A percentile compares a stretch with the other conserved stretches of the same genome.
phyloP scores from a whole-genome alignment of 2,113 vertebrate species.

The Micromys minutus region DNA sequence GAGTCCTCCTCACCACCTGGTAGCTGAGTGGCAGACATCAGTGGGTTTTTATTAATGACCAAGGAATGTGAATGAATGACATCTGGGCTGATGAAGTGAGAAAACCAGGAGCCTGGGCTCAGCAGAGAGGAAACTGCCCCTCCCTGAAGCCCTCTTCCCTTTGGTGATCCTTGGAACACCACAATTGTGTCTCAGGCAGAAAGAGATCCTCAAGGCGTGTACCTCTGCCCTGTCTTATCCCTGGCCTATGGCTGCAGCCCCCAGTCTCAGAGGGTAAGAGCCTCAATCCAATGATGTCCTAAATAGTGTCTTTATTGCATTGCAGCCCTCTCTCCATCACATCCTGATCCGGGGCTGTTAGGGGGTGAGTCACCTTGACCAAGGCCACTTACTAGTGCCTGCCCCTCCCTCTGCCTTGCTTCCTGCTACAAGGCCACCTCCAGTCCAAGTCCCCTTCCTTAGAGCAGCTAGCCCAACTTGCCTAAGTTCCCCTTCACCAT shows the following conservation, averaged over 20 bases:
- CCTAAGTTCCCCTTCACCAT: too few relatives aligned
- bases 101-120: neutral
- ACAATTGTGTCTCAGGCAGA: neutral
- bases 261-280: neutral
- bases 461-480: neutral
- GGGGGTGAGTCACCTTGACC: neutral
- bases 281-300: neutral
- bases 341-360: neutral
- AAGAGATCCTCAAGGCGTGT: neutral
- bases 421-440: neutral
- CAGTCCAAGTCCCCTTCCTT: neutral
- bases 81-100: neutral
- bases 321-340: neutral
- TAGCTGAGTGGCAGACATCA: neutral
- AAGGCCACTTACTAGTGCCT: fast-evolving
- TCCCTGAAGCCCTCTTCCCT: neutral
- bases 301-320: neutral
- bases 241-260: neutral
- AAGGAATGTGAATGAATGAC: neutral
- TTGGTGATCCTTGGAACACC: neutral
- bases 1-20: neutral
- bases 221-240: neutral
- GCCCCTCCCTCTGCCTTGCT: too few relatives aligned
- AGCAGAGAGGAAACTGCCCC: neutral
- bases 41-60: neutral